These are phyloP conservation scores for Chelonoidis abingdonii DNA, from an alignment of 2,113 vertebrate genomes.

Conservation along the genomic window DNA sequence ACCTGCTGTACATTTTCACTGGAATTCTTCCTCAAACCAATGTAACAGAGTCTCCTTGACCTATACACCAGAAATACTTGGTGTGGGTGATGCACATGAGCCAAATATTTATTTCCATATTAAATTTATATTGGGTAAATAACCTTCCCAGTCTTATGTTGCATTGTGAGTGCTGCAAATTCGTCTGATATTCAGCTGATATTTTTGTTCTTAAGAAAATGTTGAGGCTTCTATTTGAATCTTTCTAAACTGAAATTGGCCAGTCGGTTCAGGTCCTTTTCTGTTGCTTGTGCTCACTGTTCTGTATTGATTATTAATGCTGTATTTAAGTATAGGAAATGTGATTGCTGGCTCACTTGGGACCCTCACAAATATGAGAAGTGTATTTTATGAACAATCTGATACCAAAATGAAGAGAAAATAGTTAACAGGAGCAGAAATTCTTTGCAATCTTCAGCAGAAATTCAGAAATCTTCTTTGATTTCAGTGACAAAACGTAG, in stretches of 20 bases:
- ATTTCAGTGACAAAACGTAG: constrained; percentile 32
- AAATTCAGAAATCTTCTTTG: constrained; percentile 39
- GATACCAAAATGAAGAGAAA: neutral
- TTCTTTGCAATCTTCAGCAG: neutral
- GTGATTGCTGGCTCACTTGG: neutral
- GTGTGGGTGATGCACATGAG: too few species aligned
- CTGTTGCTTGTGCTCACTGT: neutral
- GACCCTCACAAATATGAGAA: neutral
- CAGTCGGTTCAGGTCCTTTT: neutral
- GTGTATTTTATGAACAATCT: neutral
- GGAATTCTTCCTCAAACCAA: rapidly evolving
- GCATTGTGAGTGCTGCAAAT: neutral
- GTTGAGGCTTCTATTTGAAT: neutral
- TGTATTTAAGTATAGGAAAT: neutral
- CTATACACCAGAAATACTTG: neutral
- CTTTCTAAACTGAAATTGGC: neutral
- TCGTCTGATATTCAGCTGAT: neutral
- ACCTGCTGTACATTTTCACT: neutral
- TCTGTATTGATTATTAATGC: rapidly evolving
- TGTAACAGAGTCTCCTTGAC: neutral
- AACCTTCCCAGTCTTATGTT: neutral
- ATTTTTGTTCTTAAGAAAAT: too few species aligned
- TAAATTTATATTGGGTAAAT: neutral
- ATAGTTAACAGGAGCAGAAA: neutral
- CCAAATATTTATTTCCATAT: neutral